phyloP scores from a whole-genome alignment of 2,888 invertebrate species.

The Synergus gifuensis region DNA sequence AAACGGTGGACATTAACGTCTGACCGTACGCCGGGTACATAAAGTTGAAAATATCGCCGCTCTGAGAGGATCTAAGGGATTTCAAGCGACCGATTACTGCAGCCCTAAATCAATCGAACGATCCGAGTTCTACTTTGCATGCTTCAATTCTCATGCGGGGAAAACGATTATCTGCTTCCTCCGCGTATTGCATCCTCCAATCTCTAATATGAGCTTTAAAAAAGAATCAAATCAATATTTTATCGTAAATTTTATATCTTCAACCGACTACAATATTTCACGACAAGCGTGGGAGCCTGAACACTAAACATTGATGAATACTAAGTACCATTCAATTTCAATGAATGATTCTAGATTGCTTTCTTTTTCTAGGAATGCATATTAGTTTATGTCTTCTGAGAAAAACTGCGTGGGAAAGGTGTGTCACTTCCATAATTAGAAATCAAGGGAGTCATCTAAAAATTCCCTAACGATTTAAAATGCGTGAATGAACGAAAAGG shows the following conservation, averaged over 20 bases:
- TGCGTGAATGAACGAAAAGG: too few species aligned
- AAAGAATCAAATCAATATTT: background rate
- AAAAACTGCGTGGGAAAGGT: constrained; percentile 31
- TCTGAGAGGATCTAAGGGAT: constrained; percentile 54
- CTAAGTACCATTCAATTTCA: constrained; percentile 58
- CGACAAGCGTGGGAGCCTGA: constrained; percentile 4
- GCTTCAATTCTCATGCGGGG: constrained; percentile 24
- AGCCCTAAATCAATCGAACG: constrained; percentile 66
- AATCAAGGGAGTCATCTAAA: too few species aligned
- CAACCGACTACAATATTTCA: background rate
- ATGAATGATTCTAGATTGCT: constrained; percentile 49
- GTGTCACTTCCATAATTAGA: background rate
- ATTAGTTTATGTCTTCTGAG: constrained; percentile 37
- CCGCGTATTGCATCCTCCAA: background rate
- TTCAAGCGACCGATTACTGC: constrained; percentile 63
- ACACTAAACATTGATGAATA: constrained; percentile 63
- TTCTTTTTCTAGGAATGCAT: constrained; percentile 57
- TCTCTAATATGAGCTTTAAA: constrained; percentile 5
- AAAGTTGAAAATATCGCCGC: constrained; percentile 67
- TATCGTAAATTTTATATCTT: background rate
- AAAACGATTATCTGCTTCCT: constrained; percentile 30
- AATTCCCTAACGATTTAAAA: too few species aligned
- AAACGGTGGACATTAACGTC: constrained; percentile 63
- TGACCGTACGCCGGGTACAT: constrained; percentile 59
- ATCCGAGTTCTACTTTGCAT: constrained; percentile 50